phyloP scores from a whole-genome alignment of 2,888 invertebrate genomes.

The Apotomis capreana region DNA sequence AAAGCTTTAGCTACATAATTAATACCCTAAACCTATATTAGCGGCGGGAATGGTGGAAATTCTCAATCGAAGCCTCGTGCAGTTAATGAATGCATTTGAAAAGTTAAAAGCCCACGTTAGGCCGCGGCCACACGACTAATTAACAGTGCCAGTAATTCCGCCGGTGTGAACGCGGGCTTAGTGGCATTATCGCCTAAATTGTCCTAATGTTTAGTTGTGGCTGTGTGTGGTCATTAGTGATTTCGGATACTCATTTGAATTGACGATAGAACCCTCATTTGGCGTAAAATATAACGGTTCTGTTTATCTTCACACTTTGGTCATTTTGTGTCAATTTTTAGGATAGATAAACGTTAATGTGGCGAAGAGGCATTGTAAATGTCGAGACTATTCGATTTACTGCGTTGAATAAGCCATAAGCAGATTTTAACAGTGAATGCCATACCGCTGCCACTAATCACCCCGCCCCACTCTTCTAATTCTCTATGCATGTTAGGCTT shows the following conservation, averaged over 20 bases:
- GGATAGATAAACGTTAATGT: not conserved
- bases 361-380: not conserved
- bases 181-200: slow-evolving; percentile 79
- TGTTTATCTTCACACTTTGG: not conserved
- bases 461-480: slow-evolving; percentile 33
- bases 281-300: slow-evolving; percentile 17
- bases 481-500: slow-evolving; percentile 48
- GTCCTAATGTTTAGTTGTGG: slow-evolving; percentile 80
- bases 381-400: not conserved
- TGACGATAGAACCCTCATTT: slow-evolving; percentile 29
- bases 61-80: slow-evolving; percentile 67
- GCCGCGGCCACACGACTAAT: slow-evolving; percentile 71
- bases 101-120: slow-evolving; percentile 79
- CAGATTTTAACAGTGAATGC: slow-evolving; percentile 12
- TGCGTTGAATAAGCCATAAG: not conserved
- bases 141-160: slow-evolving; percentile 69
- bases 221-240: slow-evolving; percentile 60
- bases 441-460: slow-evolving; percentile 17
- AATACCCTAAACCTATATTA: slow-evolving; percentile 49
- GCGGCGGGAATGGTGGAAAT: slow-evolving; percentile 54
- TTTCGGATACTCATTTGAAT: slow-evolving; percentile 52
- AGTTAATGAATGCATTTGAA: slow-evolving; percentile 79
- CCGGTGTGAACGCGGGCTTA: slow-evolving; percentile 75
- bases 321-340: not conserved
- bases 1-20: slow-evolving; percentile 55